These are phyloP conservation scores for Julus scanicus DNA, from an alignment of 2,888 invertebrate species.

Conservation along the genomic window DNA sequence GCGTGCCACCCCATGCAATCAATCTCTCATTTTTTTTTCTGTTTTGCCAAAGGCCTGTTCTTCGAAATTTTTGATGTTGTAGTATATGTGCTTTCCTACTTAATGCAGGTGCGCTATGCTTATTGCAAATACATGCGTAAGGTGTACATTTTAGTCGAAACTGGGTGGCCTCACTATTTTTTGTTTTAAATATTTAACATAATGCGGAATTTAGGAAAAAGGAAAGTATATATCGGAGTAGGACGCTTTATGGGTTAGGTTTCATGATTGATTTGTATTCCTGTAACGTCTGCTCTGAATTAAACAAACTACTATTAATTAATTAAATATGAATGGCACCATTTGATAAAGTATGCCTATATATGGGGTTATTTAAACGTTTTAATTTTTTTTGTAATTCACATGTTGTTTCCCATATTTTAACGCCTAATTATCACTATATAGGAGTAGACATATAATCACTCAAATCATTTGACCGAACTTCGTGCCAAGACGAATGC, in stretches of 20 bases:
- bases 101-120: slow-evolving; percentile 25
- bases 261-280: too few species aligned
- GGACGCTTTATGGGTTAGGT: background rate
- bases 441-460: too few species aligned
- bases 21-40: slow-evolving; percentile 18
- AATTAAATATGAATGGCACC: too few species aligned
- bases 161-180: background rate
- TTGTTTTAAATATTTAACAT: background rate
- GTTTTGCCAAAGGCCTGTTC: slow-evolving; percentile 24
- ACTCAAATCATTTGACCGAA: too few species aligned
- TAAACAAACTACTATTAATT: too few species aligned
- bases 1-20: slow-evolving; percentile 33
- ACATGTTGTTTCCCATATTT: too few species aligned
- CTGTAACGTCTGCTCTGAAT: too few species aligned
- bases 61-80: background rate
- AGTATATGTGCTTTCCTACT: background rate
- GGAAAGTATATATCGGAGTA: background rate
- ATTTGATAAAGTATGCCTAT: too few species aligned
- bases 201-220: background rate
- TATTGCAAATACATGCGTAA: slow-evolving; percentile 13
- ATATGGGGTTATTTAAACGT: too few species aligned
- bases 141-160: background rate
- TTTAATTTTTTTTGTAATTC: too few species aligned
- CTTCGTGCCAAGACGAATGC: too few species aligned
- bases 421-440: too few species aligned